These are phyloP conservation scores for Copsychus sechellarum DNA, from an alignment of 2,113 vertebrate species.

Conservation along the genomic window DNA sequence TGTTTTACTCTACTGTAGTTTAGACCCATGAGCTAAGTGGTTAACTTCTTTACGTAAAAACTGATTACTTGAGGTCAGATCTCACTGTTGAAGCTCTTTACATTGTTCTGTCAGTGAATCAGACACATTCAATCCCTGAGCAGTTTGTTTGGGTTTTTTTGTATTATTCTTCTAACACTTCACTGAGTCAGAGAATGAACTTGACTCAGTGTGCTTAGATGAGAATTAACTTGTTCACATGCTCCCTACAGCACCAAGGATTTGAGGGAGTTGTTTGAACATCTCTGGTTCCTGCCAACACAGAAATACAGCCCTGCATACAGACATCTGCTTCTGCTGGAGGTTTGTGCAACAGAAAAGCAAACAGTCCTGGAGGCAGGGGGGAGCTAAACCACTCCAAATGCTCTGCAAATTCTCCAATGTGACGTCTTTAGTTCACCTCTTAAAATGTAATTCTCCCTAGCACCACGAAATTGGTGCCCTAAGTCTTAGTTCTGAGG, in stretches of 20 bases:
- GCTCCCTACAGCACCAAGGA: background rate
- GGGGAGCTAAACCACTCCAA: background rate
- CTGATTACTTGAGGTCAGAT: background rate
- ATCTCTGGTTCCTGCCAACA: background rate
- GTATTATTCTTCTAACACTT: background rate
- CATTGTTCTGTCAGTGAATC: background rate
- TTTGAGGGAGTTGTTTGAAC: background rate
- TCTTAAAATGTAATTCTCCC: background rate
- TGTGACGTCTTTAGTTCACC: accelerated
- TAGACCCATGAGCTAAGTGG: background rate
- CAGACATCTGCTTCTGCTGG: background rate
- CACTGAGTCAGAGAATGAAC: background rate
- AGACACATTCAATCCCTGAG: background rate
- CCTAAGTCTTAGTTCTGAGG: background rate
- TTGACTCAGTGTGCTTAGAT: background rate
- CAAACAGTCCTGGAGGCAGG: background rate
- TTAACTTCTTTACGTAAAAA: background rate
- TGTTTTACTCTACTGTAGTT: no score
- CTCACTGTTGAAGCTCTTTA: background rate
- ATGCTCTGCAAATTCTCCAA: background rate
- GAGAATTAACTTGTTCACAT: background rate
- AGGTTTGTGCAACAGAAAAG: background rate
- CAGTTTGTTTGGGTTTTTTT: background rate
- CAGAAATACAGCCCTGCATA: background rate
- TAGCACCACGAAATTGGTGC: background rate